Percentiles rank a stretch among this genome's conserved stretches.
phyloP scores from a whole-genome alignment of 2,797 vertebrate species.

The Oreonectes daqikongensis region DNA sequence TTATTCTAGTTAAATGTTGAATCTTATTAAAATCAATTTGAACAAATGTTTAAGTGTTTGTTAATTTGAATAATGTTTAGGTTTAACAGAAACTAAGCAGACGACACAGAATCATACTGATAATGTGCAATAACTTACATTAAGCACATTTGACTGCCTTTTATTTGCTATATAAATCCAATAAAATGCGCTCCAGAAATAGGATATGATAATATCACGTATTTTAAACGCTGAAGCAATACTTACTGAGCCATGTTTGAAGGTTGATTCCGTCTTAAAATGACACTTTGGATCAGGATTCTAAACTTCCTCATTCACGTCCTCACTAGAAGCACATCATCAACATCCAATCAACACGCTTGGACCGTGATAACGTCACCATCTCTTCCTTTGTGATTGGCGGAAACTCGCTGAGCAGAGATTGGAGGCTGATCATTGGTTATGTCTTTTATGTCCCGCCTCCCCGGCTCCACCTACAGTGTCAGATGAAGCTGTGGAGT shows the following conservation, averaged over 20 bases:
- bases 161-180: neutral
- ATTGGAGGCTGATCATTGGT: conserved; percentile 62
- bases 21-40: no score
- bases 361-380: neutral
- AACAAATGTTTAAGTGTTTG: no score
- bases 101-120: neutral
- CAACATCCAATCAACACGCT: conserved; percentile 27
- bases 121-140: neutral
- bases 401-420: conserved; percentile 67
- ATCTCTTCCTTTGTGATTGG: conserved; percentile 63
- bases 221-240: neutral
- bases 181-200: neutral
- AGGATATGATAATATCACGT: no score
- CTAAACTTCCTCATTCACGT: conserved; percentile 72
- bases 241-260: conserved; percentile 79
- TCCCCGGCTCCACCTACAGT: conserved; percentile 19
- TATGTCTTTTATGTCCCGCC: conserved; percentile 27
- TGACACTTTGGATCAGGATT: conserved; percentile 40
- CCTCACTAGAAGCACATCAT: neutral
- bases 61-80: no score
- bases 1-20: no score
- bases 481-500: neutral
- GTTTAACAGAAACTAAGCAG: neutral
- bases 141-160: neutral
- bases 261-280: conserved; percentile 38